Base-by-base conservation (phyloP, 2,888 invertebrate genomes). In the Scaeva pyrastri region DNA sequence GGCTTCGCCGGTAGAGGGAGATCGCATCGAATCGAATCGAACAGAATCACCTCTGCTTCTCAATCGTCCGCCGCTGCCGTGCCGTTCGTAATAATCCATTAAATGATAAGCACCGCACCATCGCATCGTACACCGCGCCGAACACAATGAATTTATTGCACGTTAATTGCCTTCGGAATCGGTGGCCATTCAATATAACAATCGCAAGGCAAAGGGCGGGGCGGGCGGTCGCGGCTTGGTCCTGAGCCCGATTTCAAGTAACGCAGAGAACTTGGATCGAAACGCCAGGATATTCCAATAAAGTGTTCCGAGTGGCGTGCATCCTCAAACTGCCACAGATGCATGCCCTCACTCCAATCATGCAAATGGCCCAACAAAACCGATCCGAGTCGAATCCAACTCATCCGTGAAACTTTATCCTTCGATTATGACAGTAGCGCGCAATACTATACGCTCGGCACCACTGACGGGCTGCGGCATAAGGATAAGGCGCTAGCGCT, bases 71-170 rank as follows among this genome's bases (percentile, higher is more conserved):
- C n/a, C n/a, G n/a, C n/a, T n/a, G n/a, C n/a, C n/a, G n/a, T n/a
- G n/a, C n/a, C n/a, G n/a, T n/a, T n/a, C 71, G 66, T 80, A 70
- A 85, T 85, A 85, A 81, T 81, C 85, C 85, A 85, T 85, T 85
- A 81, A 85, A 62, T 81, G 85, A 81, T 77, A 81, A 85, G 81
- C 81, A 76, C 81, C 72, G 62, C 68, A 68, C 19, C 76, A 62
- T 60, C 60, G n/a, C 75, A 31, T 60, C 58, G 31, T 60, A 45
- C 26, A 11, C 52, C 26, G 12, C 52, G 70, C 31, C 43, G 2
- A 50, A 58, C 39, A 66, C 80, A 72, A 73, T 81, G 68, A 81
- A 85, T 85, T 85, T 76, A 85, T 85, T 85, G 66, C 85, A 68
- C 81, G 85, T 80, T 85, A 85, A 85, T 85, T 85, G 85, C 85